Conservation (phyloP, 2,888 invertebrate species). For the Drosophila sordidula region DNA sequence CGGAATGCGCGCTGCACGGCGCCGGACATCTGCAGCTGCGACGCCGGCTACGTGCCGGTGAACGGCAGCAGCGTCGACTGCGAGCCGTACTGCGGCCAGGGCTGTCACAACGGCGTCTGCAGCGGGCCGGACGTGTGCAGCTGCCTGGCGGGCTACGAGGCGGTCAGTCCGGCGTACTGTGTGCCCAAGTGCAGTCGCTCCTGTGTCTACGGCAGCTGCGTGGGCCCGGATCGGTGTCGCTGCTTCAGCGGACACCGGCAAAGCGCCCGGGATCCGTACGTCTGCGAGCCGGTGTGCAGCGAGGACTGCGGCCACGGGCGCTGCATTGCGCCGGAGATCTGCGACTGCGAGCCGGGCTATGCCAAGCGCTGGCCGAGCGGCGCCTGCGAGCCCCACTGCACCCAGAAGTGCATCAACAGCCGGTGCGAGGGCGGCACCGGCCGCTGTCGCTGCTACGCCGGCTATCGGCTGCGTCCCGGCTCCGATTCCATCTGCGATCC, state of each 20-base stretch:
- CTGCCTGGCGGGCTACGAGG: constrained; percentile 80
- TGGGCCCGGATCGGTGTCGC: constrained; percentile 85
- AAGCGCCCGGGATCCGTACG: constrained; percentile 45
- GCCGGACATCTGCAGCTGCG: constrained; percentile 84
- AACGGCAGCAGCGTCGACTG: constrained; percentile 79
- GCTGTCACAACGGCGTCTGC: constrained; percentile 85
- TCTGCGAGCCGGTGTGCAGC: constrained; percentile 82
- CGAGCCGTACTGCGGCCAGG: constrained; percentile 77
- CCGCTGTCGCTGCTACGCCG: constrained; percentile 87
- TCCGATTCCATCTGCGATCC: constrained; percentile 81
- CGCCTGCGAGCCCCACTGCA: constrained; percentile 80
- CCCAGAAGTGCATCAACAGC: constrained; percentile 82
- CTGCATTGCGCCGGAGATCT: constrained; percentile 82
- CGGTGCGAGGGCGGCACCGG: constrained; percentile 86
- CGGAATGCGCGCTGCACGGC: constrained; percentile 83
- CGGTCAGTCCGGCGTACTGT: constrained; percentile 74
- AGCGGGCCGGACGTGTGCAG: constrained; percentile 83
- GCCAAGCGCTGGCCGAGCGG: constrained; percentile 80
- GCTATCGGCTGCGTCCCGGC: constrained; percentile 80
- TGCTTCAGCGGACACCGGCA: constrained; percentile 85
- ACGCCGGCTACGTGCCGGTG: constrained; percentile 62
- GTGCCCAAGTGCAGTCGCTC: constrained; percentile 75
- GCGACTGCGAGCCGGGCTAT: constrained; percentile 81
- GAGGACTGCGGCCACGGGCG: constrained; percentile 78
- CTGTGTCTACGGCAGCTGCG: constrained; percentile 81